Percentiles rank a stretch among this genome's conserved stretches.
Evolutionary conservation across 2,113 vertebrate species (phyloP).

Genomic region (Miniopterus natalensis): DNA sequence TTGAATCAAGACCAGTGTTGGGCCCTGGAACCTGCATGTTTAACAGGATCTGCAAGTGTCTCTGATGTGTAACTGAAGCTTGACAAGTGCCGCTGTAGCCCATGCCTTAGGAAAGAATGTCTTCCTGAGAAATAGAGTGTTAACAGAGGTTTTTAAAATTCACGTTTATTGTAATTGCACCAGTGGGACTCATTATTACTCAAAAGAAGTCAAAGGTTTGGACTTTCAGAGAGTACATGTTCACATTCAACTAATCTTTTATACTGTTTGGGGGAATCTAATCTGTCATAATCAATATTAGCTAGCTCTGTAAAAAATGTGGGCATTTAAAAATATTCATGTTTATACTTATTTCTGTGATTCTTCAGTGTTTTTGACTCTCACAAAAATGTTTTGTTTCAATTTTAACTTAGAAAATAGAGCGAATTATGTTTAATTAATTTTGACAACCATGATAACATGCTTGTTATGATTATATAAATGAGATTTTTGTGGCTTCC

Average conservation of each 20-base stretch:
- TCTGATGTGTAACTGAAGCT: not conserved
- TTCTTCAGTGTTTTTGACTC: conserved; percentile 64
- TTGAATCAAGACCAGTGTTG: not conserved
- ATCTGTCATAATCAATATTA: conserved; percentile 53
- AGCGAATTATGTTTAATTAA: conserved; percentile 72
- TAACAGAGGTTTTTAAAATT: conserved; percentile 51
- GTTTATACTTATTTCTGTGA: conserved; percentile 38
- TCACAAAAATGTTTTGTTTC: conserved; percentile 38
- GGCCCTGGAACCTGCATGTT: not conserved
- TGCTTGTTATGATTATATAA: conserved; percentile 77
- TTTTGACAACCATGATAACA: conserved; percentile 74
- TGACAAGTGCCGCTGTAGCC: not conserved
- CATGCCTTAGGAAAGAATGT: conserved; percentile 52
- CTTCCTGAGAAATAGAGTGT: conserved; percentile 43
- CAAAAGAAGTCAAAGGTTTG: conserved; percentile 61
- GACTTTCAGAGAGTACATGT: conserved; percentile 6
- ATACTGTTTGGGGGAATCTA: not conserved
- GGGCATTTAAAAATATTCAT: conserved; percentile 45
- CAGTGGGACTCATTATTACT: conserved; percentile 46
- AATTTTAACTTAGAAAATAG: conserved; percentile 72
- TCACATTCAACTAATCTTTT: conserved; percentile 52
- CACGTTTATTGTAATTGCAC: conserved; percentile 53
- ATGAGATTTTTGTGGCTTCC: conserved; percentile 77
- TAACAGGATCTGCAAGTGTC: conserved; percentile 11
- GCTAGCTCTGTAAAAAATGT: not conserved